Conservation (phyloP, 2,888 invertebrate genomes). For the Cyclophora albipunctata region DNA sequence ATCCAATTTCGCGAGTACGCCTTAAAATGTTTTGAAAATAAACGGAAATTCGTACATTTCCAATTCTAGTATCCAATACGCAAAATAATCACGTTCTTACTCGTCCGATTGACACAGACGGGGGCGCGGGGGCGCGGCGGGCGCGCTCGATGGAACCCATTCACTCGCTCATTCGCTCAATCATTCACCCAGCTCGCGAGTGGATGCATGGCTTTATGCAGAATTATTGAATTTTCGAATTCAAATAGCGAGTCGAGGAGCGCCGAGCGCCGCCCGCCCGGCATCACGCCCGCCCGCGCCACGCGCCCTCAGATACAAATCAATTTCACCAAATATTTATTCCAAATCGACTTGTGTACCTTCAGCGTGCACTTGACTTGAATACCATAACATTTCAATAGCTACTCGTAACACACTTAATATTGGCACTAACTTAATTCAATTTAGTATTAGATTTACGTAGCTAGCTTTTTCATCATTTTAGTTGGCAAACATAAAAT, state of each 20-base stretch:
- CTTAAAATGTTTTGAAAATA: constrained; percentile 35
- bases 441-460: no score
- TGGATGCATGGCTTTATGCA: constrained; percentile 57
- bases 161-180: constrained; percentile 49
- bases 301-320: constrained; percentile 31
- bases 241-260: constrained; percentile 30
- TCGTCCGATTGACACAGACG: constrained; percentile 33
- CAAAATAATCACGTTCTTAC: constrained; percentile 48
- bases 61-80: constrained; percentile 37
- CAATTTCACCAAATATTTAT: constrained; percentile 45
- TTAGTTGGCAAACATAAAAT: no score
- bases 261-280: constrained; percentile 19
- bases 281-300: no score
- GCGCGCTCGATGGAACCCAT: constrained; percentile 39
- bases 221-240: constrained; percentile 59
- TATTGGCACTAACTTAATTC: no score
- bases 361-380: no score
- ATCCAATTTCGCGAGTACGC: constrained; percentile 29
- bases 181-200: constrained; percentile 45
- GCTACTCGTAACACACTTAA: no score
- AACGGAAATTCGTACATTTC: constrained; percentile 33
- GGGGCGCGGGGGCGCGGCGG: constrained; percentile 21
- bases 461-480: no score
- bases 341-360: background rate
- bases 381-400: no score